Evolutionary conservation across 2,113 vertebrate species (phyloP).

Genomic region (Panurus biarmicus): DNA sequence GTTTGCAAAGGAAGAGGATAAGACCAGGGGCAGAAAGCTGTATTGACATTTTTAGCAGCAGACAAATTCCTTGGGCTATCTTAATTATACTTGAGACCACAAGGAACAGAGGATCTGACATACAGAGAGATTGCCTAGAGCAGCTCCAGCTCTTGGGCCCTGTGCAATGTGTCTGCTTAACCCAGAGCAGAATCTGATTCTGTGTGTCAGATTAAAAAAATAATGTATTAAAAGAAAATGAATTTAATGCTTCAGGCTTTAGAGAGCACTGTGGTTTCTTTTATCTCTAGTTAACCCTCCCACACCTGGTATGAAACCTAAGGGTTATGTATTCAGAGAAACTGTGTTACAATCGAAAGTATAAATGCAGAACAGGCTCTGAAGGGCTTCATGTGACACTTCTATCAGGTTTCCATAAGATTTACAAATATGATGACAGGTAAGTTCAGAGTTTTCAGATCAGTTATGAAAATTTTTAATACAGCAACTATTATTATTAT

Average conservation of each 20-base stretch:
- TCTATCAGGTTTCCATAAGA: background rate
- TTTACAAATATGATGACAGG: background rate
- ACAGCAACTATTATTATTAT: background rate
- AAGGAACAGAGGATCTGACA: background rate
- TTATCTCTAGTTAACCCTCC: background rate
- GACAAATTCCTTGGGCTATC: background rate
- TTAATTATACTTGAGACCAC: background rate
- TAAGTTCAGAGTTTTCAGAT: background rate
- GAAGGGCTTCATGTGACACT: background rate
- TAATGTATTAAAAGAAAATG: background rate
- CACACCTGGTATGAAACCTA: background rate
- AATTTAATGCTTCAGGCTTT: background rate
- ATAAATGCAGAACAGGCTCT: background rate
- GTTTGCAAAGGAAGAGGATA: background rate
- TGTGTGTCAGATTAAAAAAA: background rate
- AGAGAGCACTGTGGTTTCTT: background rate
- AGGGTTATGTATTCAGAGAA: background rate
- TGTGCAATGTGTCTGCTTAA: background rate
- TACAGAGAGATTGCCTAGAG: background rate
- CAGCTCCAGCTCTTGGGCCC: background rate
- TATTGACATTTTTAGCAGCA: background rate
- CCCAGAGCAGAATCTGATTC: background rate
- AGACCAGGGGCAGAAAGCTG: background rate
- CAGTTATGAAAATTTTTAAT: background rate
- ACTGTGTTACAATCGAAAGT: background rate